Evolutionary conservation across 2,888 invertebrate genomes (phyloP).

Genomic region (Galeopsomyia nigrocyanea): DNA sequence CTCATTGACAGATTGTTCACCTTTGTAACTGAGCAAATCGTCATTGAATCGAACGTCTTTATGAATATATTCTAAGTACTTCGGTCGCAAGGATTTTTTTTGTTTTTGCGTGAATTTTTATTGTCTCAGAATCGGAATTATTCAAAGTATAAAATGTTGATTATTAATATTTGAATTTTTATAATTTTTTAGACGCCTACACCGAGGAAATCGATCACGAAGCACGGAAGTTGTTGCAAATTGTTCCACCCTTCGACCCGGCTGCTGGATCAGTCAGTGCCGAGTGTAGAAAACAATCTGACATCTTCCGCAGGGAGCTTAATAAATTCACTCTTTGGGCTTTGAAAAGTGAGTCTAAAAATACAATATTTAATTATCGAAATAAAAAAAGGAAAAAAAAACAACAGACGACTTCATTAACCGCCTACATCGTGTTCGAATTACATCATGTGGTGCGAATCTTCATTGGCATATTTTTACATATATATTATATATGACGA

Average conservation of each 20-base stretch:
- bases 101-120: too few relatives aligned
- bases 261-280: conserved; percentile 61
- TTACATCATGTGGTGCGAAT: too few relatives aligned
- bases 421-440: too few relatives aligned
- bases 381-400: too few relatives aligned
- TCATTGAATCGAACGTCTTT: too few relatives aligned
- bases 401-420: too few relatives aligned
- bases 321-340: conserved; percentile 66
- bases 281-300: conserved; percentile 61
- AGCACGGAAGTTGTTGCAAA: conserved; percentile 56
- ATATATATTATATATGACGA: too few relatives aligned
- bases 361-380: background rate
- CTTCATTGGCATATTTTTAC: too few relatives aligned
- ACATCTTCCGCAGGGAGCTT: conserved; percentile 61
- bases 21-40: too few relatives aligned
- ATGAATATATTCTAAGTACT: too few relatives aligned
- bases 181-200: conserved; percentile 58
- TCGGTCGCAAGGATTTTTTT: too few relatives aligned
- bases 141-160: background rate
- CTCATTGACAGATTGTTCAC: too few relatives aligned
- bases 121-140: background rate
- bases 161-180: background rate
- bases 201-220: conserved; percentile 60
- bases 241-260: conserved; percentile 63
- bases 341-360: conserved; percentile 61